Conservation (phyloP, 2,888 invertebrate genomes). For the Leptopilina myrica region DNA sequence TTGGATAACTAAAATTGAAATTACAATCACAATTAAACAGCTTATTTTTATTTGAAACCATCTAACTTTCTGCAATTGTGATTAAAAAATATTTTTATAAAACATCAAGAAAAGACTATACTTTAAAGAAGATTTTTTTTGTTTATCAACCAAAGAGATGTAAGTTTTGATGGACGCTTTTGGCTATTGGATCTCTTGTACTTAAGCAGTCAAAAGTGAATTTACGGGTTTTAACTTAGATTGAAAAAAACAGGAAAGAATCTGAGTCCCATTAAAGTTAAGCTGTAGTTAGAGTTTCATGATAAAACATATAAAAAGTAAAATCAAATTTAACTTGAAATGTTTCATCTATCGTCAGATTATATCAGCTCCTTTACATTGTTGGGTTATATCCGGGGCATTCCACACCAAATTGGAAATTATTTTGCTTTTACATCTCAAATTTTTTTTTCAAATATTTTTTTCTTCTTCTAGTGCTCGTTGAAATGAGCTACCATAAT, state of each 20-base stretch:
- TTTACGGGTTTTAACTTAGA: slow-evolving; percentile 44
- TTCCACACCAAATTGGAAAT: no score
- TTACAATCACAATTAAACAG: no score
- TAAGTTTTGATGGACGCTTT: slow-evolving; percentile 1
- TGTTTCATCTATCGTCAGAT: neutral
- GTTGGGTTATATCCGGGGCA: neutral
- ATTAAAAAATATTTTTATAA: no score
- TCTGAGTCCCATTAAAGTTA: slow-evolving; percentile 61
- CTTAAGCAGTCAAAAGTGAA: slow-evolving; percentile 14
- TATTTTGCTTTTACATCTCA: no score
- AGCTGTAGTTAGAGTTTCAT: slow-evolving; percentile 56
- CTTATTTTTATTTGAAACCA: no score
- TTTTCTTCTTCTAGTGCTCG: no score
- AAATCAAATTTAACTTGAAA: slow-evolving; percentile 46
- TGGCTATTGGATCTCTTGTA: slow-evolving; percentile 5
- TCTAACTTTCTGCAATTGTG: no score
- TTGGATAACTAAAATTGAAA: no score
- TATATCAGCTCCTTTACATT: neutral
- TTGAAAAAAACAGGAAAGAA: slow-evolving; percentile 43
- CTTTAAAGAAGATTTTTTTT: neutral
- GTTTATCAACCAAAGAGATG: slow-evolving; percentile 5
- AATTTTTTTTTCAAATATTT: no score
- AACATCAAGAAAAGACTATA: neutral
- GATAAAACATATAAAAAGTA: neutral
- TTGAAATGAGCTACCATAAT: no score